Base-by-base conservation (phyloP, 1,140 invertebrate genomes). In the Drosophila tropicalis region DNA sequence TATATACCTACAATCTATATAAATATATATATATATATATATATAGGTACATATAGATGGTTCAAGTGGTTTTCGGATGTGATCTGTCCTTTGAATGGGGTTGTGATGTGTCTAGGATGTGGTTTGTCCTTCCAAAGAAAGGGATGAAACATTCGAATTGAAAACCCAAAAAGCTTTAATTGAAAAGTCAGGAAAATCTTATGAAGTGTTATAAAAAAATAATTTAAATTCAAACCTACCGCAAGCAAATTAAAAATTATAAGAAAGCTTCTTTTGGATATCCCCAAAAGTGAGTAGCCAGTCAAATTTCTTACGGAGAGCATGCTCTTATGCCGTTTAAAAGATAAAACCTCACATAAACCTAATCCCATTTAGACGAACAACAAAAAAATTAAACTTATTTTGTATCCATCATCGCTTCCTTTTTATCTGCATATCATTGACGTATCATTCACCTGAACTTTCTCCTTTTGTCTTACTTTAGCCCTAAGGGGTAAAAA, bases 371-470 rank as follows among this genome's bases (percentile, higher is more conserved):
- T 22, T 22, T 22, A 51, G 17, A 51, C 19, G 0, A 36, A 10
- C 17, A 25, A 19, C 6, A 39, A 39, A 12, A 39, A 13, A 39
- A 39, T 10, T 1, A n/a, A 66, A 60, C 7, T 13, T 25, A 22
- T 58, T 60, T 73, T 41, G 56, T 39, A 5, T 3, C 36, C 56
- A 36, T 22, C 63, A 67, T 54, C 13, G 61, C 62, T 62, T 62
- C 40, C 32, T 17, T 56, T 67, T 64, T 41, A 15, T 51, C 7
- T 22, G 17, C 58, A 75, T 74, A 70, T 67, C 72, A 85, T 68
- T 84, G 81, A 67, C 74, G 70, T 86, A 86, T 85, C 81, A 84
- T 65, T 55, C 58, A 44, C 47, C 36, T 67, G 73, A 76, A 76
- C 64, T 76, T 72, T 81, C 62, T 34, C 47, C 44, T 19, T 51